phyloP scores from a whole-genome alignment of 2,113 vertebrate species.

The Arenaria interpres region DNA sequence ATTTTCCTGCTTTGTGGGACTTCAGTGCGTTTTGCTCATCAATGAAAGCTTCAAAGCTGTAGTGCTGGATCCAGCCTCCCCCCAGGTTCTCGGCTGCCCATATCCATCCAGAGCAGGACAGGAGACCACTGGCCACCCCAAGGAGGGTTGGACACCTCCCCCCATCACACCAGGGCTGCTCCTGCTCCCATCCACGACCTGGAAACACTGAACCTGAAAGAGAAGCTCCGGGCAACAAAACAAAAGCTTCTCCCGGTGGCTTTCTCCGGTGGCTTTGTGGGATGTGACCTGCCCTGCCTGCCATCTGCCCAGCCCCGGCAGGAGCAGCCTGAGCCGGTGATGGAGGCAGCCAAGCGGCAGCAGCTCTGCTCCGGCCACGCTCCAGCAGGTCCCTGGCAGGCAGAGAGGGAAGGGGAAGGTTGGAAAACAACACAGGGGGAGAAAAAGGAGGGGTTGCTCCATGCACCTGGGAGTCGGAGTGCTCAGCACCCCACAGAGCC shows the following conservation, averaged over 20 bases:
- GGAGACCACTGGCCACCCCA: too few species aligned
- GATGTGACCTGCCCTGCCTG: slow-evolving; percentile 6
- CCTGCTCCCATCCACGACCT: accelerated
- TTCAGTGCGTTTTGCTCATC: accelerated
- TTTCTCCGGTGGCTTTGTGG: not conserved
- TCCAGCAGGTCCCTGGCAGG: not conserved
- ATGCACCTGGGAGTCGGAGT: accelerated
- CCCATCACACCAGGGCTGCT: not conserved
- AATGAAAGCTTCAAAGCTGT: not conserved
- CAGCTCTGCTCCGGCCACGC: not conserved
- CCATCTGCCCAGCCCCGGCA: slow-evolving; percentile 34
- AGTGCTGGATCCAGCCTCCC: not conserved
- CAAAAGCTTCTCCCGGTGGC: not conserved
- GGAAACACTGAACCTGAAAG: not conserved
- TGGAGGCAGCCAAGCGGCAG: not conserved
- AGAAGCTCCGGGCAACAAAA: not conserved
- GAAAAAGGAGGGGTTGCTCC: accelerated
- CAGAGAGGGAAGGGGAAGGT: not conserved
- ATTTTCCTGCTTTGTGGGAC: not conserved
- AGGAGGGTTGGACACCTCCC: accelerated
- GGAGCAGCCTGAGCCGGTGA: not conserved
- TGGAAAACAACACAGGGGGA: accelerated
- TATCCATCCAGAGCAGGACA: not conserved
- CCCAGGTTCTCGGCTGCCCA: accelerated
- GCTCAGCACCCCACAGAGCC: not conserved